Conservation (phyloP, 2,888 invertebrate genomes). For the Tipula unca region DNA sequence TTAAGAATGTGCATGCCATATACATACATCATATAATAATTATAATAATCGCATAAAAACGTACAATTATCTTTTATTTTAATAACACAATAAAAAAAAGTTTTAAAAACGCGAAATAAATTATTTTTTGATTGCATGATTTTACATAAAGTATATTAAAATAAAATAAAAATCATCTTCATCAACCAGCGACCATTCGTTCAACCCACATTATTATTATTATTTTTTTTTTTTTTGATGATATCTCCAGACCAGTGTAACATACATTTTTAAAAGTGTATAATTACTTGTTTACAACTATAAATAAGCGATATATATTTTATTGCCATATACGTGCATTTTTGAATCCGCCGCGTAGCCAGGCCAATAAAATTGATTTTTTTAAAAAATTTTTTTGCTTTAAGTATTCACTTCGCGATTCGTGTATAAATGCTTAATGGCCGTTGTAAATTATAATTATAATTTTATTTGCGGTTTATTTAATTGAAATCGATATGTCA, state of each 20-base stretch:
- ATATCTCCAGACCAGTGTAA: neutral
- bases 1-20: neutral
- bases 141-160: neutral
- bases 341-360: neutral
- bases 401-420: neutral
- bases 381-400: neutral
- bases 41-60: neutral
- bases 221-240: neutral
- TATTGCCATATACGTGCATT: neutral
- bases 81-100: neutral
- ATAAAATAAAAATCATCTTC: too few relatives aligned
- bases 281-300: neutral
- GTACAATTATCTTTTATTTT: neutral
- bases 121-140: neutral
- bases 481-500: neutral
- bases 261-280: neutral
- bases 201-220: neutral
- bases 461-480: neutral
- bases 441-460: neutral
- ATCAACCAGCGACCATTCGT: neutral
- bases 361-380: neutral
- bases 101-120: neutral
- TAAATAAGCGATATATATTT: neutral
- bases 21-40: neutral
- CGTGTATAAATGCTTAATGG: neutral